Evolutionary conservation across 2,113 vertebrate genomes (phyloP).

Genomic region (Serranochromis macrocephalus): DNA sequence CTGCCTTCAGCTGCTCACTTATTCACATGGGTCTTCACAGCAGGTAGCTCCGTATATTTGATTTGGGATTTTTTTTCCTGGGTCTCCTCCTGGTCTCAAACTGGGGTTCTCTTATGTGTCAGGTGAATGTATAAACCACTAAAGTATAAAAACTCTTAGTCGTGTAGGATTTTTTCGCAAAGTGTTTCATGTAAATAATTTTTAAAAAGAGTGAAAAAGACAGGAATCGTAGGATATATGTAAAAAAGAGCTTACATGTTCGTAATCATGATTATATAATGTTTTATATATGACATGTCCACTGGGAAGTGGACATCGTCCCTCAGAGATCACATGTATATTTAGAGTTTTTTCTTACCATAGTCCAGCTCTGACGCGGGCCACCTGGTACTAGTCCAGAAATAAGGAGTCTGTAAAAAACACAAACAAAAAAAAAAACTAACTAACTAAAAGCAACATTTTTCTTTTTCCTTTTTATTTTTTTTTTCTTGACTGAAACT

Average conservation of each 20-base stretch:
- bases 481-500: conserved; percentile 21
- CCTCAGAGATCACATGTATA: background rate
- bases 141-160: background rate
- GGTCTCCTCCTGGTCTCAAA: background rate
- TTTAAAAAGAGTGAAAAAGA: background rate
- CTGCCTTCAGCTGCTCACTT: background rate
- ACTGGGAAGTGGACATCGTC: background rate
- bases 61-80: background rate
- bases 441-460: background rate
- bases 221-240: background rate
- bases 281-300: background rate
- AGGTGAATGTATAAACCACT: background rate
- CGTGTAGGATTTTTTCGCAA: background rate
- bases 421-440: accelerated
- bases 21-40: background rate
- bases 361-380: conserved; percentile 87
- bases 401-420: conserved; percentile 81
- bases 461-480: background rate
- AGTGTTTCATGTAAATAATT: background rate
- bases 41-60: background rate
- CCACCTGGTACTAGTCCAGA: conserved; percentile 88
- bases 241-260: background rate
- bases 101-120: background rate
- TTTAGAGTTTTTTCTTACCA: conserved; percentile 65
- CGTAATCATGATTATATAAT: background rate